phyloP scores from a whole-genome alignment of 2,888 invertebrate species.

The Theretra japonica region DNA sequence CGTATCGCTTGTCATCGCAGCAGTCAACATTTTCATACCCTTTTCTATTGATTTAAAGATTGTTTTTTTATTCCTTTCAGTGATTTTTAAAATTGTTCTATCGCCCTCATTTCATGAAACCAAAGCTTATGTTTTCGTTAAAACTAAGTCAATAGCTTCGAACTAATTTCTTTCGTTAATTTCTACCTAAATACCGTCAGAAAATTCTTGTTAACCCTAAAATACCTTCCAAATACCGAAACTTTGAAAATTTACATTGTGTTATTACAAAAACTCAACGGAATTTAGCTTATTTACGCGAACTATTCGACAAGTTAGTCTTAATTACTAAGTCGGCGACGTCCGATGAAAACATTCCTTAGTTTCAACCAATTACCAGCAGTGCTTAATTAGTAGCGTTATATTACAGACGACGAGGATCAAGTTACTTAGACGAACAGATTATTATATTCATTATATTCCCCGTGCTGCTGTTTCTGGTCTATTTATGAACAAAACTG shows the following conservation, averaged over 20 bases:
- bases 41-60: too few relatives aligned
- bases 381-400: constrained; percentile 9
- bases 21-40: too few relatives aligned
- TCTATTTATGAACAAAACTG: too few relatives aligned
- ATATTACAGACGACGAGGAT: constrained; percentile 3
- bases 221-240: not conserved
- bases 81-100: too few relatives aligned
- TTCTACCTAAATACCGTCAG: not conserved
- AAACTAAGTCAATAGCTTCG: not conserved
- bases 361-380: constrained; percentile 15
- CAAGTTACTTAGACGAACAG: constrained; percentile 3
- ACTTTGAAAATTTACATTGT: not conserved
- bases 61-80: too few relatives aligned
- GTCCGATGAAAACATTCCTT: constrained; percentile 11
- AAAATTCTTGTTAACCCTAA: not conserved
- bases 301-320: constrained; percentile 8
- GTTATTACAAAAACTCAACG: not conserved
- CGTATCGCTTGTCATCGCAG: too few relatives aligned
- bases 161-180: not conserved
- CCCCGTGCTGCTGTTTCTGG: too few relatives aligned
- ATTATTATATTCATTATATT: not conserved
- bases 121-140: not conserved
- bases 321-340: constrained; percentile 19
- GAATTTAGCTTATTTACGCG: not conserved
- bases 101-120: not conserved